Base-by-base conservation (phyloP, 2,888 invertebrate genomes). In the Watsonalla binaria region DNA sequence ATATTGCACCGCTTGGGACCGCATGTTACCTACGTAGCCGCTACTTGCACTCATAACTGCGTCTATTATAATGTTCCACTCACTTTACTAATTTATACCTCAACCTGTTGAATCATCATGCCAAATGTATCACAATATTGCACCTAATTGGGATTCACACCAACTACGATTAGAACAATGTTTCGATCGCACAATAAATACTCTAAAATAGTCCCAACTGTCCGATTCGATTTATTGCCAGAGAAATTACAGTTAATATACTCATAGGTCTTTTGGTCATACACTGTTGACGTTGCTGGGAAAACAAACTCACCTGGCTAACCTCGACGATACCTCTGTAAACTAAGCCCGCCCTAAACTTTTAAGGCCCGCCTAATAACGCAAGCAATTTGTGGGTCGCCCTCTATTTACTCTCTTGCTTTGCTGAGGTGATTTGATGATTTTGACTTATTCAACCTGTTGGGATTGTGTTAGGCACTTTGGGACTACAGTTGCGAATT, bases 361-460 rank as follows among this genome's bases (percentile, higher is more conserved):
- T 90, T 90, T 85, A 84, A 86, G 88, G 85, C 78, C 76, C 82
- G 79, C 80, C 81, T 90, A 89, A 89, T 89, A 89, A 89, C 82
- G 84, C 84, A 81, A 84, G 88, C 86, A 86, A 86, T 88, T 89
- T 86, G 81, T 67, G 84, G 85, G 83, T 77, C 81, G 79, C 86
- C 84, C 86, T 82, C 80, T 89, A 83, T 89, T 90, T 90, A 78
- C 84, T 78, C 79, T 82, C 83, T 85, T 84, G 81, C 83, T 85
- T 83, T 81, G 78, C 82, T 73, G 73, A 85, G 86, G 85, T 87
- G 86, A 90, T 89, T 90, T 90, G 88, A 89, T 88, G 89, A 90
- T 89, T 88, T 86, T 84, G 85, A 87, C 85, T 88, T 86, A 87
- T 88, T 88, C 79, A 83, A 83, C 80, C 81, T 80, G 79, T 78